Base-by-base conservation (phyloP, 1,140 invertebrate genomes). In the Limonius californicus region DNA sequence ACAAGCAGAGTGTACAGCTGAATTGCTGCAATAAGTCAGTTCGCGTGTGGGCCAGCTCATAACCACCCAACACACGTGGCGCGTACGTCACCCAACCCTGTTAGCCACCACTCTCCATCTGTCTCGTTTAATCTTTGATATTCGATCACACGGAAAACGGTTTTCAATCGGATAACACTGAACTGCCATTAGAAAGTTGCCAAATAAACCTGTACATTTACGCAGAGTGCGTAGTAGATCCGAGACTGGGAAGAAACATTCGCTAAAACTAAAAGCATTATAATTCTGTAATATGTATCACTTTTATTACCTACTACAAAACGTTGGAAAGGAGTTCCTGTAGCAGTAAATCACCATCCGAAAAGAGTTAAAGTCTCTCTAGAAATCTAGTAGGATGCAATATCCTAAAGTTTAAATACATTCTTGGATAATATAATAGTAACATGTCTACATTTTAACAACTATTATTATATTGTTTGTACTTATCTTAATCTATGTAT, bases 121-220 rank as follows among this genome's bases (percentile, higher is more conserved):
- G 66, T 68, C 60, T 61, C 59, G 47, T 61, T 65, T 67, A 65
- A 65, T 69, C 65, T 67, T 65, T 67, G 63, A 65, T 67, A 69
- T 65, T 65, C 63, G 63, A 69, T 67, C 59, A 65, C 57, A 20
- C 30, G 56, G 60, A 62, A 64, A 62, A 59, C 60, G 57, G 59
- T 67, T 67, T 54, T 53, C 54, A 64, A 58, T 64, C 67, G 67
- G 59, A 60, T 62, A 67, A 69, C 62, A 67, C 54, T 45, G 60
- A 69, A 67, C 57, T 62, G 54, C 59, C 67, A 67, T 69, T 69
- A 69, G 59, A 69, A 65, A 45, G 58, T 39, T 39, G 60, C 58
- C 47, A 1, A 42, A 45, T 57, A 61, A 54, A 53, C 35, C 60
- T 53, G 27, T 32, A 45, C 16, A 21, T 30, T 45, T 47, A 39